Evolutionary conservation across 92 coral and sea anemone species (phyloP), one percentile per base, ranked within the genome.

Genomic region (Ricordea florida): DNA sequence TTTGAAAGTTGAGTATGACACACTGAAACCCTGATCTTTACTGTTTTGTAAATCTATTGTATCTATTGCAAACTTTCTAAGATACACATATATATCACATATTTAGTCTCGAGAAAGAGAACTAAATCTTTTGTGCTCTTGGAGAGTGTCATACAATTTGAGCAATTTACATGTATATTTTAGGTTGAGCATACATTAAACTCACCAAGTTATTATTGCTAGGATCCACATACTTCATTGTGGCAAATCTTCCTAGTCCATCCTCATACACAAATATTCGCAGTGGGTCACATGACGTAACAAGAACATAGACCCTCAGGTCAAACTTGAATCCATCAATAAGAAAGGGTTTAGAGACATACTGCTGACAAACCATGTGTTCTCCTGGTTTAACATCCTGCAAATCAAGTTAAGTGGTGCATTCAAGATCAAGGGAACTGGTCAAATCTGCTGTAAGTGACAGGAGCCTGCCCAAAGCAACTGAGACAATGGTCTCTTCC

Each of bases 281-380:
- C 38, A 94, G 80, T 1, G 97, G 98, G 59, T 92, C 97, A 92
- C 97, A 94, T 3, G 98, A 92, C 1, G 98, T 92, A 21, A 94
- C 90, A 44, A 94, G 68, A 53, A 91, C 93, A 62, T 94, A 94
- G 27, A 94, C 90, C 58, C 97, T 74, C 61, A 88, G 64, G 40
- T 94, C 98, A 78, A 94, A 91, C 82, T 94, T 94, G 64, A 91
- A 94, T 53, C 98, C 98, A 71, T 94, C 97, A 31, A 94, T 94
- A 13, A 91, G 97, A 83, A 91, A 91, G 29, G 98, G 98, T 45
- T 94, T 94, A 48, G 93, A 82, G 28, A 91, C 78, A 37, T 94
- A 91, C 76, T 94, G 98, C 57, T 94, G 98, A 63, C 97, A 94
- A 11, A 94, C 89, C 79, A 91, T 81, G 46, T 94, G 98, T 23